A percentile compares a stretch with the other conserved stretches of the same genome.
Evolutionary conservation across 1,140 invertebrate species (phyloP).

Genomic region (Drosophila gunungcola): DNA sequence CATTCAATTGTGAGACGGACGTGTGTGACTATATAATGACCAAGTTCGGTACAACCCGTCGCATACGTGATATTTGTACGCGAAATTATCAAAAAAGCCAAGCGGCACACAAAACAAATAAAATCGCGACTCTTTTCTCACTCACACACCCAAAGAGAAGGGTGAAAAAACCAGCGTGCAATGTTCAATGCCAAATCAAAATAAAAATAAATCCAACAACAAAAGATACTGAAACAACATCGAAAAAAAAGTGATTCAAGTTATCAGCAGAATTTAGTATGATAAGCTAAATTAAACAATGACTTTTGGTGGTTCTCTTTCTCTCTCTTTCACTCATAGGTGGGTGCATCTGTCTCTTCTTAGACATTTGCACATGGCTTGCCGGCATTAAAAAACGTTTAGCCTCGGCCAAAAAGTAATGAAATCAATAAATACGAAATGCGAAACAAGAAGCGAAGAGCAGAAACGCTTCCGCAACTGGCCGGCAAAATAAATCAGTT

Average conservation of each 20-base stretch:
- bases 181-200: slow-evolving; percentile 76
- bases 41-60: slow-evolving; percentile 53
- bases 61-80: slow-evolving; percentile 77
- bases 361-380: slow-evolving; percentile 64
- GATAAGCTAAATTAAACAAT: slow-evolving; percentile 81
- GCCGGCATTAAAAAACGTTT: slow-evolving; percentile 60
- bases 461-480: slow-evolving; percentile 49
- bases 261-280: slow-evolving; percentile 68
- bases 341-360: slow-evolving; percentile 16
- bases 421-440: slow-evolving; percentile 54
- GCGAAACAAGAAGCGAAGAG: slow-evolving; percentile 35
- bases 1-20: slow-evolving; percentile 58
- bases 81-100: slow-evolving; percentile 69
- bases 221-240: slow-evolving; percentile 54
- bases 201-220: slow-evolving; percentile 48
- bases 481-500: slow-evolving; percentile 58
- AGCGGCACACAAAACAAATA: slow-evolving; percentile 33
- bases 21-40: slow-evolving; percentile 65
- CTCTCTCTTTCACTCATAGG: background rate
- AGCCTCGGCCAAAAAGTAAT: slow-evolving; percentile 38
- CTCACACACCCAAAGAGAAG: slow-evolving; percentile 52
- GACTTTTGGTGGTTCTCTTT: slow-evolving; percentile 15
- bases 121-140: slow-evolving; percentile 9
- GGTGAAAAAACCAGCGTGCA: slow-evolving; percentile 79
- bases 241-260: slow-evolving; percentile 45